phyloP scores from a whole-genome alignment of 2,113 vertebrate genomes.

The Sylvietta virens region DNA sequence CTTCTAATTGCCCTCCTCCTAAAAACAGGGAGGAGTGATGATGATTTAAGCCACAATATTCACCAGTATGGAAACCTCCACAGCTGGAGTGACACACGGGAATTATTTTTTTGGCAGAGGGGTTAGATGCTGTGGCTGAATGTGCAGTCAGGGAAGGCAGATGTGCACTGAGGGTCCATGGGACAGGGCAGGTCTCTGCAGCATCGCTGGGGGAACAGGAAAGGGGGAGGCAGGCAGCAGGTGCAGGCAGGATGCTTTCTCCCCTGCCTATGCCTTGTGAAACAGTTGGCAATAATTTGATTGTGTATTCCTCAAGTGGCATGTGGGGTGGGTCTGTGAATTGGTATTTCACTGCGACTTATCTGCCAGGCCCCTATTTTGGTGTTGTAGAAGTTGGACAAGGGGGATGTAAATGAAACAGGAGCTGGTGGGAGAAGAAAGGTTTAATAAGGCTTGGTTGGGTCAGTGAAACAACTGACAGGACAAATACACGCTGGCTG shows the following conservation, averaged over 20 bases:
- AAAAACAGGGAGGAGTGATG: background rate
- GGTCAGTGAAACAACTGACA: background rate
- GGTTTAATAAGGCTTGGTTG: background rate
- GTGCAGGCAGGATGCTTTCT: background rate
- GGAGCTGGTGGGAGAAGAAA: background rate
- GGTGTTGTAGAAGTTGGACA: background rate
- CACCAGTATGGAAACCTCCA: background rate
- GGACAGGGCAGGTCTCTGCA: background rate
- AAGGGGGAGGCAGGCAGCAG: background rate
- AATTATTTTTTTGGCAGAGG: background rate
- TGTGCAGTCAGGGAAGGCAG: rapidly evolving
- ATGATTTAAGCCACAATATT: background rate
- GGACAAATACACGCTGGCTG: background rate
- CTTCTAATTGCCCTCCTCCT: background rate
- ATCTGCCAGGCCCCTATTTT: background rate
- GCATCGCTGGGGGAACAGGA: rapidly evolving
- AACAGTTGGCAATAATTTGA: background rate
- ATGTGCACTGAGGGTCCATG: rapidly evolving
- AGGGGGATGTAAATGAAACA: background rate
- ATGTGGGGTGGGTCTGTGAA: background rate
- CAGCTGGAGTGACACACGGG: background rate
- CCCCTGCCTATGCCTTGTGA: background rate
- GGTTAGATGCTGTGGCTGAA: background rate
- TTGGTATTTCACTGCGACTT: background rate
- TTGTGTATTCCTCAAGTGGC: background rate